These are phyloP conservation scores for Dynastes maya DNA, from an alignment of 2,888 invertebrate species.

Conservation along the genomic window DNA sequence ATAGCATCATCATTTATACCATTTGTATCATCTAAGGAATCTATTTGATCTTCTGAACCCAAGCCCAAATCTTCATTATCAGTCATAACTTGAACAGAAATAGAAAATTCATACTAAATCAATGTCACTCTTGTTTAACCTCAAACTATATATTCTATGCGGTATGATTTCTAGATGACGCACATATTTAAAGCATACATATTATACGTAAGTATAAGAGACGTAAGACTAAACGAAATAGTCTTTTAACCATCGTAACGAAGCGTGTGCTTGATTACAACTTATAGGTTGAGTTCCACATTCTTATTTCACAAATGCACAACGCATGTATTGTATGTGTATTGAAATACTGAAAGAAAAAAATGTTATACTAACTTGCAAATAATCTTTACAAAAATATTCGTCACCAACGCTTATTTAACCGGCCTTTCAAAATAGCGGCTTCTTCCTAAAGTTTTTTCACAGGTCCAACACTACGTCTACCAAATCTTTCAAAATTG, in stretches of 20 bases:
- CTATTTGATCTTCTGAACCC: conserved; percentile 69
- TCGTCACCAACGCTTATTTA: conserved; percentile 52
- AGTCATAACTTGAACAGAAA: conserved; percentile 65
- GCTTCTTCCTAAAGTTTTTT: conserved; percentile 40
- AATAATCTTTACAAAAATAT: conserved; percentile 47
- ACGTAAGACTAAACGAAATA: conserved; percentile 37
- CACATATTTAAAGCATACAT: conserved; percentile 27
- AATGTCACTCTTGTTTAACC: conserved; percentile 33
- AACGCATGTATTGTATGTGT: conserved; percentile 17
- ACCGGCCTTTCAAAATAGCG: conserved; percentile 53
- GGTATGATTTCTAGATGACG: conserved; percentile 26
- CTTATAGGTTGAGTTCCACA: conserved; percentile 25
- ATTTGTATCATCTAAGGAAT: conserved; percentile 76
- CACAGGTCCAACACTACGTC: conserved; percentile 8
- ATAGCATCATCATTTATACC: conserved; percentile 71
- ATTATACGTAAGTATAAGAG: conserved; percentile 19
- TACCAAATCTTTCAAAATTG: not conserved
- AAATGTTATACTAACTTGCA: conserved; percentile 50
- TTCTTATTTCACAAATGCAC: conserved; percentile 31
- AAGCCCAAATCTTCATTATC: conserved; percentile 72
- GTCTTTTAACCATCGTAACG: conserved; percentile 49
- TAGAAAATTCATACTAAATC: conserved; percentile 40
- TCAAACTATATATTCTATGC: conserved; percentile 40
- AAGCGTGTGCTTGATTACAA: conserved; percentile 32
- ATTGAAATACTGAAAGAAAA: conserved; percentile 42